A percentile compares a stretch with the other conserved stretches of the same genome.
Conservation (phyloP, 2,113 vertebrate genomes). For the Lates calcarifer region DNA sequence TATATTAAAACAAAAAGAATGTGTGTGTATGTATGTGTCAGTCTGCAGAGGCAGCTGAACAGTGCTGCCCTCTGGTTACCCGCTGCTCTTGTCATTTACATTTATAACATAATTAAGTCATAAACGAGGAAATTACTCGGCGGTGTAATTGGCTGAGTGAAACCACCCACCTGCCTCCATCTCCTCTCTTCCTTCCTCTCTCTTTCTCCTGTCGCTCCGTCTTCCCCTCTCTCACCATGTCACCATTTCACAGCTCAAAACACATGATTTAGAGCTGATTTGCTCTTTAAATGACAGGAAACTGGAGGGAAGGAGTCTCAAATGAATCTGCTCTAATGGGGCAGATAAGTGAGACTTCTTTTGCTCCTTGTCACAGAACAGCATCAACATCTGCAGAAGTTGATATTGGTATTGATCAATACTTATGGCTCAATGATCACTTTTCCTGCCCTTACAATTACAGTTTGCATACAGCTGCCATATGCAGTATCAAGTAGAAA, state of each 20-base stretch:
- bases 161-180: constrained; percentile 52
- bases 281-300: constrained; percentile 5
- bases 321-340: neutral
- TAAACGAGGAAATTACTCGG: constrained; percentile 67
- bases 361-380: neutral
- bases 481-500: no score
- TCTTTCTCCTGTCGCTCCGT: constrained; percentile 1
- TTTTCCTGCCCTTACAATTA: neutral
- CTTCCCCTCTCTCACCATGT: neutral
- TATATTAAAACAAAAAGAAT: neutral
- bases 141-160: constrained; percentile 55
- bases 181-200: constrained; percentile 17
- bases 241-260: constrained; percentile 16
- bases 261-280: neutral
- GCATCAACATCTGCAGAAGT: neutral
- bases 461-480: no score
- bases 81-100: constrained; percentile 51
- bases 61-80: constrained; percentile 45
- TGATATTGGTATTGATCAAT: neutral
- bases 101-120: constrained; percentile 69
- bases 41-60: neutral
- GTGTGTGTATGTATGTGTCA: constrained; percentile 5
- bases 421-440: neutral
- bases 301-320: neutral
- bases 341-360: neutral